Base-by-base conservation (phyloP, 2,113 vertebrate genomes). In the Oxyura jamaicensis region DNA sequence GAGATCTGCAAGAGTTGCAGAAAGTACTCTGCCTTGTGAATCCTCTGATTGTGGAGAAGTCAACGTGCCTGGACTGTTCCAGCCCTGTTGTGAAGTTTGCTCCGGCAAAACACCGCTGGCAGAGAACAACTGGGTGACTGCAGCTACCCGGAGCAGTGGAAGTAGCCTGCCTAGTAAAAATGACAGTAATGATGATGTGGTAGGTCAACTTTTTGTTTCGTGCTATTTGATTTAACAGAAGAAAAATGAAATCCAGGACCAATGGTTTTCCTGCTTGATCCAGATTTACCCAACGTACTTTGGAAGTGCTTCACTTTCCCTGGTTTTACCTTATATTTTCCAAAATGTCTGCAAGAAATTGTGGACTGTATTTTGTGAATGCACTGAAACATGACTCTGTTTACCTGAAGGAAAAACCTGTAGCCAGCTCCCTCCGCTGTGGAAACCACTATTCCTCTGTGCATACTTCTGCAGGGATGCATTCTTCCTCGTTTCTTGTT, bases 171-270 rank as follows among this genome's bases (percentile, higher is more conserved):
- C 77, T 84, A 83, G 35, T 91, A 75, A 96, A 94, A 92, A 44
- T 83, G 73, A 73, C 89, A 66, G 66, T 91, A 80, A 86, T 77
- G 46, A 63, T 59, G 59, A 63, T 59, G 59, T 87, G 97, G 97
- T 97, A 98, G 87, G 95, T 98, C 88, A 91, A 68, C 94, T 67
- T 11, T 33, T 86, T 56, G 31, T 84, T 71, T 86, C 13, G 25
- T 82, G 48, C 42, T 67, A 3, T 39, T 72, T 83, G 48, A 67
- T 21, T 62, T 72, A 46, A 66, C 41, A 74, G 81, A 80, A 91
- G 23, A 29, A 62, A 71, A 85, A 44, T 11, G 35, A 73, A 53
- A 67, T 63, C 28, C 42, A 44, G 31, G 62, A 50, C 60, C 20
- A 23, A 8, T 10, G 17, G 2, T 10, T 65, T 35, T 65, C 74